Evolutionary conservation across 2,113 vertebrate species (phyloP).

Genomic region (Butastur rufipennis): DNA sequence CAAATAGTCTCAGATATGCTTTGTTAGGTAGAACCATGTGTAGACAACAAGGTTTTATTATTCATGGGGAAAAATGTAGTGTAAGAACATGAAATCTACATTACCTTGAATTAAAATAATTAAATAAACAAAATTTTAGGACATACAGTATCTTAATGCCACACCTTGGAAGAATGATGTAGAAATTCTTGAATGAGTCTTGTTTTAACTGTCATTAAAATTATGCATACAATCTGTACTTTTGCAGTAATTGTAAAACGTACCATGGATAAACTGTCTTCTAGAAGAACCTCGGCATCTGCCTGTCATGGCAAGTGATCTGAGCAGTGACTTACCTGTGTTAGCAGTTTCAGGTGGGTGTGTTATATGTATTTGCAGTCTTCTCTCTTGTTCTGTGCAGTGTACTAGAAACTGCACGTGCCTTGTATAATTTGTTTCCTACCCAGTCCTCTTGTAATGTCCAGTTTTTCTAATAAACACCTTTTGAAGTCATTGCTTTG

Average conservation of each 20-base stretch:
- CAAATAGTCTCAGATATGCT: neutral
- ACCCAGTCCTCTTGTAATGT: conserved; percentile 49
- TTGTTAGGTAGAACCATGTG: neutral
- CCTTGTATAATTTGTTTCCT: conserved; percentile 9
- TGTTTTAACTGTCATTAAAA: neutral
- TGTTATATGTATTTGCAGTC: neutral
- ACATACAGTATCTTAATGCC: neutral
- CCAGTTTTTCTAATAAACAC: conserved; percentile 71
- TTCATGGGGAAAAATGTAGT: neutral
- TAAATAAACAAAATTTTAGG: neutral
- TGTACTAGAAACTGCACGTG: neutral
- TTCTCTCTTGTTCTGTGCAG: neutral
- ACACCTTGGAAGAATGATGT: neutral
- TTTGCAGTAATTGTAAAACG: neutral
- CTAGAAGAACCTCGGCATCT: neutral
- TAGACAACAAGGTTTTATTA: neutral
- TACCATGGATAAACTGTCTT: neutral
- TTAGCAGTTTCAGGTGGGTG: conserved; percentile 63
- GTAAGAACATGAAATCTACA: neutral
- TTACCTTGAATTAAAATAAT: neutral
- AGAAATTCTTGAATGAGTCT: neutral
- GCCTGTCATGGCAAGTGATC: neutral
- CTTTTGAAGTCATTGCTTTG: conserved; percentile 62
- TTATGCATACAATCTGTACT: neutral
- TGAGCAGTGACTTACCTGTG: neutral